These are phyloP conservation scores for Thermophis baileyi DNA, from an alignment of 2,113 vertebrate genomes.

Conservation along the genomic window DNA sequence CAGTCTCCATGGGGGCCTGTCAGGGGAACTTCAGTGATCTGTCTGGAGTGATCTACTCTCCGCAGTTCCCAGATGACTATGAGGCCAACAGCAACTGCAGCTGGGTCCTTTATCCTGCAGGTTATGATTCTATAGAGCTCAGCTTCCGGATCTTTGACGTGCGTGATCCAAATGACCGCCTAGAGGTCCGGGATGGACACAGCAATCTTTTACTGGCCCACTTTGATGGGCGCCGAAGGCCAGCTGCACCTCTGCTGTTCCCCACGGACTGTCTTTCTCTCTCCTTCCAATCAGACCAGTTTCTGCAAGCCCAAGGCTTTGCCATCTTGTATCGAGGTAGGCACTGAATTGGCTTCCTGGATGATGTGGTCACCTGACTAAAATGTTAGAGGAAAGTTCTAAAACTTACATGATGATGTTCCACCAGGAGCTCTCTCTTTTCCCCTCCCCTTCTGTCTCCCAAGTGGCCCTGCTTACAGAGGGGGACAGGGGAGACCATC, in stretches of 20 bases:
- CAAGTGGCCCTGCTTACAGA: not conserved
- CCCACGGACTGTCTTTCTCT: slow-evolving; percentile 44
- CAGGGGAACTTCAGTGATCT: slow-evolving; percentile 60
- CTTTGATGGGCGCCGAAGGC: slow-evolving; percentile 56
- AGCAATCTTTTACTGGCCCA: slow-evolving; percentile 45
- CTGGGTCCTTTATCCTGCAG: slow-evolving; percentile 52
- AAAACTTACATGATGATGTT: not conserved
- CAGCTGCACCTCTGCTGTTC: slow-evolving; percentile 34
- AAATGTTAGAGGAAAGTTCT: not conserved
- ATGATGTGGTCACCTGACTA: not conserved
- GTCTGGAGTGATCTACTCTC: slow-evolving; percentile 67
- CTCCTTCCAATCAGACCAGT: slow-evolving; percentile 58
- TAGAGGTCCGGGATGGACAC: slow-evolving; percentile 61
- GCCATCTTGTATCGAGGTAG: slow-evolving; percentile 61
- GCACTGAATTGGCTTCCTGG: not conserved
- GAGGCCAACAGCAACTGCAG: slow-evolving; percentile 62
- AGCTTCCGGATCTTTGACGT: slow-evolving; percentile 64
- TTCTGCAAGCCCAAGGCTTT: slow-evolving; percentile 61
- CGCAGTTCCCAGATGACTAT: slow-evolving; percentile 68
- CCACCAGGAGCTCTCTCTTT: not conserved
- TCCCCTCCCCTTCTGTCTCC: not conserved
- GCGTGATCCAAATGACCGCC: slow-evolving; percentile 51
- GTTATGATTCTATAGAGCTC: slow-evolving; percentile 49
- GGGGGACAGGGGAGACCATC: not conserved
- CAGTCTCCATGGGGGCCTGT: slow-evolving; percentile 69